Evolutionary conservation across 2,797 vertebrate genomes (phyloP).

Genomic region (Ammospiza maritima): DNA sequence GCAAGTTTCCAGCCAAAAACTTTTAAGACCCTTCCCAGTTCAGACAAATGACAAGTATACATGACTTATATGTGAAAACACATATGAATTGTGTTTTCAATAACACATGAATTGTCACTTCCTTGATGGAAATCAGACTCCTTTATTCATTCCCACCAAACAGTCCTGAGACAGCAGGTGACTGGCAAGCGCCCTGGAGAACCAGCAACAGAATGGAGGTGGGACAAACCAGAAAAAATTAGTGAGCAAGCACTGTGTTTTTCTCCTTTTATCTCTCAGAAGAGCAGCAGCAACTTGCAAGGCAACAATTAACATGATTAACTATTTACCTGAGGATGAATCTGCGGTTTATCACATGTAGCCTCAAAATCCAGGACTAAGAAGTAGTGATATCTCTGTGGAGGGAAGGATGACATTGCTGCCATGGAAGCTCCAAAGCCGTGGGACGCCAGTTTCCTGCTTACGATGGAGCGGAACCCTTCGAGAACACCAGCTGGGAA

Average conservation of each 20-base stretch:
- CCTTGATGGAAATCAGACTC: background rate
- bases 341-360: conserved; percentile 85
- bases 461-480: conserved; percentile 78
- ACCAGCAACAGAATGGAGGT: background rate
- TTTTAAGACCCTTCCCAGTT: background rate
- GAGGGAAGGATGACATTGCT: conserved; percentile 85
- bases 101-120: background rate
- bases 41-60: background rate
- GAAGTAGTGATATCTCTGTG: conserved; percentile 87
- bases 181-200: background rate
- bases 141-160: background rate
- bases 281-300: conserved; percentile 35
- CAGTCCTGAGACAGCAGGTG: background rate
- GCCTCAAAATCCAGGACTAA: conserved; percentile 89
- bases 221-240: background rate
- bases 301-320: background rate
- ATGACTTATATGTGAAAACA: background rate
- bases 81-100: background rate
- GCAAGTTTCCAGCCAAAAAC: background rate
- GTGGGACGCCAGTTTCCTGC: conserved; percentile 85
- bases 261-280: background rate
- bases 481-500: conserved; percentile 55
- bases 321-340: conserved; percentile 84
- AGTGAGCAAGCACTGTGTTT: background rate
- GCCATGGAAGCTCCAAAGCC: conserved; percentile 84